Conservation (phyloP, 2,888 invertebrate species). For the Oscheius sp. region DNA sequence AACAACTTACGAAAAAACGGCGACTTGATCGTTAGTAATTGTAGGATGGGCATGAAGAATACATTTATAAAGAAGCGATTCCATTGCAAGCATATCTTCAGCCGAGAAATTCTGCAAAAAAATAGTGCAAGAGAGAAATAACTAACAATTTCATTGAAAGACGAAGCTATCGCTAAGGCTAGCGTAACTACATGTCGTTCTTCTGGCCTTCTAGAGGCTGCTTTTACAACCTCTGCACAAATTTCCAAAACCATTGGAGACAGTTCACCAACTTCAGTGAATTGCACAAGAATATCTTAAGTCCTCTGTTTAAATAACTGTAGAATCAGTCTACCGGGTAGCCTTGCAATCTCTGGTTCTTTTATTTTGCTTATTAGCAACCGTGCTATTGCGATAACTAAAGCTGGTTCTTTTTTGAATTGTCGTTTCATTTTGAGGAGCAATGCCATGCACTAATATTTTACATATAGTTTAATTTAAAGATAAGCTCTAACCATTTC, state of each 20-base stretch:
- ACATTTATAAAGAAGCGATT: conserved; percentile 4
- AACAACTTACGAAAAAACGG: background rate
- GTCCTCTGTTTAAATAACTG: background rate
- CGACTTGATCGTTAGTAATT: conserved; percentile 7
- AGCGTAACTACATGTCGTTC: conserved; percentile 5
- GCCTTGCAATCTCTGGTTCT: background rate
- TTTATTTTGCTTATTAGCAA: background rate
- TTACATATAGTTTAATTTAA: too few species aligned
- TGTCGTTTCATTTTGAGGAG: background rate
- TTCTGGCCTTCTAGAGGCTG: background rate
- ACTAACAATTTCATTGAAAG: conserved; percentile 4
- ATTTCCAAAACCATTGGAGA: background rate
- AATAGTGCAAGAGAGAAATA: background rate
- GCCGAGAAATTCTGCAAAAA: conserved; percentile 1
- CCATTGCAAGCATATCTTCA: conserved; percentile 13
- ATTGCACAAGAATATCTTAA: background rate
- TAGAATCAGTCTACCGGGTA: background rate
- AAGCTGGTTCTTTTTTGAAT: background rate
- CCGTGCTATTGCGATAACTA: background rate
- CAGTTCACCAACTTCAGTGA: background rate
- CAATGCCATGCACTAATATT: too few species aligned
- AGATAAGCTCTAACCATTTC: too few species aligned
- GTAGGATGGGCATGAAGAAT: background rate
- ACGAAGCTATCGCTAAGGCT: background rate
- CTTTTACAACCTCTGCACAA: conserved; percentile 8